Base-by-base conservation (phyloP, 2,888 invertebrate species). In the Papilio gigon region DNA sequence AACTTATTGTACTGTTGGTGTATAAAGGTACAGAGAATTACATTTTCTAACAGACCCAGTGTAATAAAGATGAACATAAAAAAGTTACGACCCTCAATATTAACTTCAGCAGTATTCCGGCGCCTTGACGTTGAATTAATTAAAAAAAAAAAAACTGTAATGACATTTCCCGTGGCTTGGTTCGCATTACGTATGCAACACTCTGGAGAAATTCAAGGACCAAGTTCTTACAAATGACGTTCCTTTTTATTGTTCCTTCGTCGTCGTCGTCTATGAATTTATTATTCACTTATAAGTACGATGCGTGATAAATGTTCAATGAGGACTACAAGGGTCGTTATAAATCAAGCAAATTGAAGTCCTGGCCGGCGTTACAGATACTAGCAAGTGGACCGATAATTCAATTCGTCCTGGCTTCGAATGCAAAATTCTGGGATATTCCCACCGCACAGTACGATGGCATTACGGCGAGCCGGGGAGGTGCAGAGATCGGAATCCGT, bases 341-440 rank as follows among this genome's bases (percentile, higher is more conserved):
- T 70, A 70, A 67, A 65, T 65, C 64, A 53, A 1, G 14, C 44
- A n/a, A 22, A 6, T 62, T 37, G 35, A 17, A 35, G 35, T 4
- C 30, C n/a, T 30, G 6, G 60, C 74, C 75, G 50, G 72, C 78
- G 78, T 79, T 82, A 80, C 73, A 71, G 76, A 70, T 37, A 74
- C 72, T 78, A 77, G 71, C 80, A 66, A 74, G 81, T 82, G 77
- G 81, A 85, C 80, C 84, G 79, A 84, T 86, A 88, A 86, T 84
- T 80, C 84, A 81, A 86, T 89, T 85, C 80, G 82, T 80, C 82
- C 83, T 86, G 82, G 81, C 77, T 83, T 78, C 79, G 83, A 87
- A 88, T 86, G 81, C 84, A 81, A 86, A 88, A 82, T 85, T 82
- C 79, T 80, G 71, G 79, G 80, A 84, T 87, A 85, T 87, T 86